Conservation (phyloP, 2,888 invertebrate genomes). For the Colostygia pectinataria region DNA sequence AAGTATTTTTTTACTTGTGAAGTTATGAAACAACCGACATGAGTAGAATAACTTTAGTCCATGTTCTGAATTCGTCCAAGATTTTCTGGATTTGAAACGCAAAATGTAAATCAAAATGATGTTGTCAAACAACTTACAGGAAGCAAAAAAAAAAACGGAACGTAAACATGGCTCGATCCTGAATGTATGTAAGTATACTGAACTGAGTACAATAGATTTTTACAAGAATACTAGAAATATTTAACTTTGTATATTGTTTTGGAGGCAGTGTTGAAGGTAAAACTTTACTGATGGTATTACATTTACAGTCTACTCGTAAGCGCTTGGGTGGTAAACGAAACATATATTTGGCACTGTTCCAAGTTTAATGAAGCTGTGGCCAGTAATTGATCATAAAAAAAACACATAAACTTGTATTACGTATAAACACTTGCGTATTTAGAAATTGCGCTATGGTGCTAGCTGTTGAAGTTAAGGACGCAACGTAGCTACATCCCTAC, state of each 20-base stretch:
- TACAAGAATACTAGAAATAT: slow-evolving; percentile 3
- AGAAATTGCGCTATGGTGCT: slow-evolving; percentile 29
- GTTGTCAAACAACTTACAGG: slow-evolving; percentile 13
- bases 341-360: slow-evolving; percentile 42
- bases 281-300: slow-evolving; percentile 20
- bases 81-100: neutral
- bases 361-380: slow-evolving; percentile 36
- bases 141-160: slow-evolving; percentile 5
- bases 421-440: slow-evolving; percentile 21
- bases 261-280: slow-evolving; percentile 20
- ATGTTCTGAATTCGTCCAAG: too few relatives aligned
- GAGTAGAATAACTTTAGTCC: too few relatives aligned
- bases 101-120: slow-evolving; percentile 2
- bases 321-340: slow-evolving; percentile 31
- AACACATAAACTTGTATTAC: slow-evolving; percentile 34
- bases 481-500: too few relatives aligned
- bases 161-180: slow-evolving; percentile 11
- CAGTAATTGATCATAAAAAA: slow-evolving; percentile 47
- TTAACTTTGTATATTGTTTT: slow-evolving; percentile 10
- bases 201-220: slow-evolving; percentile 12
- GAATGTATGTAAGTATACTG: slow-evolving; percentile 12
- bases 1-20: too few relatives aligned
- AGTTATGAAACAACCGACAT: too few relatives aligned
- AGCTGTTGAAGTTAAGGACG: too few relatives aligned
- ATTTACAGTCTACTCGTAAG: slow-evolving; percentile 19